Base-by-base conservation (phyloP, 2,113 vertebrate species). In the Paraplagusia blochii region DNA sequence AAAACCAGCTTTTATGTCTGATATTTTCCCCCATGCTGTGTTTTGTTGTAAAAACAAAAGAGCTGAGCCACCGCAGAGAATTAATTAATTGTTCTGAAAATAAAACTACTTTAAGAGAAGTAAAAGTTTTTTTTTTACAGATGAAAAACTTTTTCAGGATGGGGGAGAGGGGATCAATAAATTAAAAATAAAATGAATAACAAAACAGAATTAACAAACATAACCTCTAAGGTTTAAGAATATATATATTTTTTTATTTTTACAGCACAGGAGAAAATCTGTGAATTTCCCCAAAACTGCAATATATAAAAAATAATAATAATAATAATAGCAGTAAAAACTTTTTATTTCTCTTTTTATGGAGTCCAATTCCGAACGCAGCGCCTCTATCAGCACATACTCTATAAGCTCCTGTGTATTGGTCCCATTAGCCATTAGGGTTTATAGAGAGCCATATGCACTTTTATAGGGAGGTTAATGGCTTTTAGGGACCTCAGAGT, bases 391-490 rank as follows among this genome's bases (percentile, higher is more conserved):
- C 74, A 65, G 62, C 78, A 79, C 70, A 78, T 74, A 75, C 22
- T 29, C 22, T 29, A 29, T 29, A 51, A 53, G 59, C 68, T 70
- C 63, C 58, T 72, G 76, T 74, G 71, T 76, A 68, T 72, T 55
- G 66, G 70, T 64, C 60, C 50, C 35, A 35, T 56, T 71, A 45
- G 77, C 87, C 85, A 85, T 90, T 84, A 88, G 84, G 48, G 76
- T 90, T 90, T 89, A 91, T 88, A 84, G 84, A 65, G 66, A 83
- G 81, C 82, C 84, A 85, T 88, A 85, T 88, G 88, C 69, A 82
- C 81, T 86, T 91, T 91, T 89, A 91, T 86, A 80, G 77, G 80
- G 48, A 70, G 82, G 88, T 89, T 88, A 89, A 90, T 84, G 81
- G 77, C 76, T 85, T 90, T 88, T 88, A 89, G 85, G 81, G 75